A percentile compares a stretch with the other conserved stretches of the same genome.
Conservation (phyloP, 2,888 invertebrate genomes). For the Podotricha telesiphe region DNA sequence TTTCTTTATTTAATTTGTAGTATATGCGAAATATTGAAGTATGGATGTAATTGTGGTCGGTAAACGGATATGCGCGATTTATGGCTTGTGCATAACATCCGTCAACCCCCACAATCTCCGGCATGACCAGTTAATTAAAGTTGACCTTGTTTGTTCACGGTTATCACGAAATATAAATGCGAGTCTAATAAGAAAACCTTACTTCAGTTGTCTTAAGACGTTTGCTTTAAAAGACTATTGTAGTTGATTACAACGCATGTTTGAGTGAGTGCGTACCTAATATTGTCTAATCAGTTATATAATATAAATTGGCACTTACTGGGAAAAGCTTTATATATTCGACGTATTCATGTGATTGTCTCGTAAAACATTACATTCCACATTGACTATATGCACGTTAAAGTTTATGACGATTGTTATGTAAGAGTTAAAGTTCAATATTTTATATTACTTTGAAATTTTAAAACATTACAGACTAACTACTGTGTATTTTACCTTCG, state of each 20-base stretch:
- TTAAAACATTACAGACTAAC: constrained; percentile 12
- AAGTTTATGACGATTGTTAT: background rate
- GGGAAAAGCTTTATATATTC: background rate
- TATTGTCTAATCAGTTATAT: background rate
- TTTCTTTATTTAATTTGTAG: background rate
- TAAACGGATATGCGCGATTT: constrained; percentile 20
- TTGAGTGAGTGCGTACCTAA: background rate
- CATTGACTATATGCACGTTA: background rate
- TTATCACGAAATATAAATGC: background rate
- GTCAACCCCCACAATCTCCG: constrained; percentile 49
- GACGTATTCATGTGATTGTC: background rate
- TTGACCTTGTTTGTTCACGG: constrained; percentile 47
- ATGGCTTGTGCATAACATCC: constrained; percentile 54
- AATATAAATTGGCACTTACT: background rate
- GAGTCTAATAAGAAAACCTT: background rate
- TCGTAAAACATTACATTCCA: background rate
- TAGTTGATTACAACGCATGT: no score
- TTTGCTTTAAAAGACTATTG: background rate
- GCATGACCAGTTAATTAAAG: constrained; percentile 53
- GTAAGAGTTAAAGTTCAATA: background rate
- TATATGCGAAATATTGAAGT: background rate
- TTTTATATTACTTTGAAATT: background rate
- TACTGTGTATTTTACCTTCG: constrained; percentile 25
- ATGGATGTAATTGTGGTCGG: constrained; percentile 14
- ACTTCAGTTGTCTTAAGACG: background rate